These are phyloP conservation scores for Epizoanthus fatuus DNA, from an alignment of 92 coral and sea anemone species.

Conservation along the genomic window DNA sequence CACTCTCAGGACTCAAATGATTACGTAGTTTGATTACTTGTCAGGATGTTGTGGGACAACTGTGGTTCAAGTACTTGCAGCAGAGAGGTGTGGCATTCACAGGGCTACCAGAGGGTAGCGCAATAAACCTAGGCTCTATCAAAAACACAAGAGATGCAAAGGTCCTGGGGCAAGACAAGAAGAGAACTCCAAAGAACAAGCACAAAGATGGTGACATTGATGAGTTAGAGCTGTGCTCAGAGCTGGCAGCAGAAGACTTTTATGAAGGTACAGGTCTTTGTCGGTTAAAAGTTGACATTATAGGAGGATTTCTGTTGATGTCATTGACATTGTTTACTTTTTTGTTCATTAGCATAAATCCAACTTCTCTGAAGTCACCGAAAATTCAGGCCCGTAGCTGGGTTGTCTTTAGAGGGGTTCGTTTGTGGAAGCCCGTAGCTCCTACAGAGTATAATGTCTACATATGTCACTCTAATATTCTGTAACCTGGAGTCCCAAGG, in stretches of 20 bases:
- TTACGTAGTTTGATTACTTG: not conserved
- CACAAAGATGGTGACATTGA: conserved; percentile 44
- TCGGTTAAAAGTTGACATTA: too few relatives aligned
- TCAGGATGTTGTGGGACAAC: conserved; percentile 91
- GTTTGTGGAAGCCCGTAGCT: too few relatives aligned
- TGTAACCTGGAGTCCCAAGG: too few relatives aligned
- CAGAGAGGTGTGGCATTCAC: conserved; percentile 72
- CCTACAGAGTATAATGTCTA: too few relatives aligned
- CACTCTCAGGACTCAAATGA: not conserved
- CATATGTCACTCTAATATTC: too few relatives aligned
- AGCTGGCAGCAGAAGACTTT: conserved; percentile 80
- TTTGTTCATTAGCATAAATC: too few relatives aligned
- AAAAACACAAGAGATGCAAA: conserved; percentile 5
- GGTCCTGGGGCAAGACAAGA: conserved; percentile 24
- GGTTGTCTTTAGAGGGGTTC: too few relatives aligned
- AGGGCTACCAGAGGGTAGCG: conserved; percentile 25
- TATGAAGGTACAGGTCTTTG: conserved; percentile 63
- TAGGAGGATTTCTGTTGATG: too few relatives aligned
- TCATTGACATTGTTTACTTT: too few relatives aligned
- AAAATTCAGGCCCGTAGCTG: too few relatives aligned
- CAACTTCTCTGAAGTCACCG: too few relatives aligned
- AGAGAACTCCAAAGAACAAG: conserved; percentile 18
- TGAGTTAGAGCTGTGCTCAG: conserved; percentile 87
- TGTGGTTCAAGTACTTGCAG: conserved; percentile 90
- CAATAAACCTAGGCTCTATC: not conserved